Conservation (phyloP, 2,113 vertebrate species). For the Platysteira castanea region DNA sequence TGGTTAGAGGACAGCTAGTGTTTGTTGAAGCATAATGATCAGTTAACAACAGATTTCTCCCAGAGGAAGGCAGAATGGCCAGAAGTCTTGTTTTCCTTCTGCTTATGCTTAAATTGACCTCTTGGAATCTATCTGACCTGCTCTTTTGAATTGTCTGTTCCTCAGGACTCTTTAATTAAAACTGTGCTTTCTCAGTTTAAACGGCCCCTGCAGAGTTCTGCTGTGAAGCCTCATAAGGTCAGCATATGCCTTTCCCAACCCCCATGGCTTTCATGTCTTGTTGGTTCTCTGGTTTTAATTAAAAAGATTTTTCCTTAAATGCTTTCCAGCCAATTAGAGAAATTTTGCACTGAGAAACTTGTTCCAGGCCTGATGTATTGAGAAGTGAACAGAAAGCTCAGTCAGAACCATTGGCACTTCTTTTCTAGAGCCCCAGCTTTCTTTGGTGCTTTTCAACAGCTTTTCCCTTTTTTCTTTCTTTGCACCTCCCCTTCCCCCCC, state of each 20-base stretch:
- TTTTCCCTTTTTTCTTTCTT: neutral
- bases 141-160: conserved; percentile 63
- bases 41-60: conserved; percentile 21
- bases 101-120: conserved; percentile 58
- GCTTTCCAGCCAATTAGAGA: conserved; percentile 62
- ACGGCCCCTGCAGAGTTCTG: conserved; percentile 59
- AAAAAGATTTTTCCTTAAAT: conserved; percentile 59
- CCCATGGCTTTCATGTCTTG: conserved; percentile 55
- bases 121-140: conserved; percentile 63
- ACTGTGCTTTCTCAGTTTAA: conserved; percentile 63
- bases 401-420: conserved; percentile 24
- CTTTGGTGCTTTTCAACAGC: conserved; percentile 29
- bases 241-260: conserved; percentile 62
- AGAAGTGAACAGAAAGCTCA: conserved; percentile 50
- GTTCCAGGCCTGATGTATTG: conserved; percentile 38
- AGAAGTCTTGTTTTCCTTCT: conserved; percentile 48
- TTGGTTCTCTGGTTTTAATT: conserved; percentile 66
- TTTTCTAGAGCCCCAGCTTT: conserved; percentile 20
- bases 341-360: conserved; percentile 51
- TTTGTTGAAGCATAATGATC: neutral
- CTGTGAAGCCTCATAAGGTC: conserved; percentile 65
- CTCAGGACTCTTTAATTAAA: conserved; percentile 67
- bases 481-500: no score
- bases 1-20: neutral
- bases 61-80: conserved; percentile 24